phyloP scores from a whole-genome alignment of 2,888 invertebrate species.

The Eupsilia transversa region DNA sequence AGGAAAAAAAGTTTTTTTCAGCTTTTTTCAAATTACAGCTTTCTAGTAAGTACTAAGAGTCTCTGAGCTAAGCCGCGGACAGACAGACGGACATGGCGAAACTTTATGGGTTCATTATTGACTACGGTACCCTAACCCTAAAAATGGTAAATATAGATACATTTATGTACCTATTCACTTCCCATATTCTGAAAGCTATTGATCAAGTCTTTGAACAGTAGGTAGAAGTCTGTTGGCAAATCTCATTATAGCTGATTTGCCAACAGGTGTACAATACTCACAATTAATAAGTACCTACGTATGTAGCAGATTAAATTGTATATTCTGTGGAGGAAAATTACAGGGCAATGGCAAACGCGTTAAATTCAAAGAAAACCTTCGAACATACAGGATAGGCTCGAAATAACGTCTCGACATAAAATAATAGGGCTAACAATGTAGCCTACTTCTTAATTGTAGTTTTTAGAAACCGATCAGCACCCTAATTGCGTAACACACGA shows the following conservation, averaged over 20 bases:
- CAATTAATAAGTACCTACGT: not conserved
- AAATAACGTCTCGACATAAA: constrained; percentile 25
- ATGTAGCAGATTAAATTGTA: not conserved
- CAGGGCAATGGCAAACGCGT: constrained; percentile 25
- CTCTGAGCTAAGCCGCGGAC: too few species aligned
- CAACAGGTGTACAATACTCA: too few species aligned
- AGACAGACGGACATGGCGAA: too few species aligned
- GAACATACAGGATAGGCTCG: not conserved
- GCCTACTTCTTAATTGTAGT: not conserved
- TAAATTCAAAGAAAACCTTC: not conserved
- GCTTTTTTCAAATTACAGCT: too few species aligned
- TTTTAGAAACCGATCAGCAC: not conserved
- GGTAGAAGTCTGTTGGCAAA: not conserved
- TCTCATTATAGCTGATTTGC: not conserved
- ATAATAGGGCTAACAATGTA: not conserved
- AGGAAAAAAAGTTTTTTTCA: too few species aligned
- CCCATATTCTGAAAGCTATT: not conserved
- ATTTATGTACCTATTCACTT: not conserved
- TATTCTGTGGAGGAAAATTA: not conserved
- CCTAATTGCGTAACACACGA: too few species aligned
- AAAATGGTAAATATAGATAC: not conserved
- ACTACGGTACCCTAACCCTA: too few species aligned
- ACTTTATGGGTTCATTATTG: too few species aligned
- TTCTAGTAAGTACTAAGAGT: too few species aligned
- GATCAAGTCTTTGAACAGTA: not conserved